These are phyloP conservation scores for Drosophila bunnanda DNA, from an alignment of 2,888 invertebrate genomes.

Conservation along the genomic window DNA sequence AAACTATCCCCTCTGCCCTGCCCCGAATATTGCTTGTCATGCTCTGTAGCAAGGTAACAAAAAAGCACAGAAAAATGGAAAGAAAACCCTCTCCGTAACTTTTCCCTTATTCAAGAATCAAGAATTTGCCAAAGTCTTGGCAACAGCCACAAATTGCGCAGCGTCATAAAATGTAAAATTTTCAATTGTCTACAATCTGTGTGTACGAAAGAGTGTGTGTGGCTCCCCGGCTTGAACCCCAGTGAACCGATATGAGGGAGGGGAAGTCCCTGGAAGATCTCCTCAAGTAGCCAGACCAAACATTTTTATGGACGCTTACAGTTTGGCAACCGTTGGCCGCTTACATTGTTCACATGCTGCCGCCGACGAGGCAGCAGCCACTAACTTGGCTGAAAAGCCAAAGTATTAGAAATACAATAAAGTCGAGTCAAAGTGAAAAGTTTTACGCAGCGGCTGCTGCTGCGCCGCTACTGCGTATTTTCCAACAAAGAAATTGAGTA, in stretches of 20 bases:
- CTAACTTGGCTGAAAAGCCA: conserved; percentile 76
- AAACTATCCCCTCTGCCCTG: conserved; percentile 29
- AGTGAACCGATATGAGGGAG: conserved; percentile 27
- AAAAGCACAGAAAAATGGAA: conserved; percentile 1
- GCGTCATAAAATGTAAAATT: conserved; percentile 81
- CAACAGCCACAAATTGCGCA: conserved; percentile 70
- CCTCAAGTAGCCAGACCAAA: conserved; percentile 68
- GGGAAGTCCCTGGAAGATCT: conserved; percentile 2
- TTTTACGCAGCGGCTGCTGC: conserved; percentile 77
- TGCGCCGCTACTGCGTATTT: conserved; percentile 55
- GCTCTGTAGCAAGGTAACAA: conserved; percentile 20
- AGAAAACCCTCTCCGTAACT: conserved; percentile 19
- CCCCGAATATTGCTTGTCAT: conserved; percentile 39
- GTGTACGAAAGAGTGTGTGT: conserved; percentile 37
- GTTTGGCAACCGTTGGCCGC: conserved; percentile 74
- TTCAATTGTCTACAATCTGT: conserved; percentile 79
- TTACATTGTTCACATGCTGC: conserved; percentile 80
- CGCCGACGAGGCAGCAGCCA: conserved; percentile 40
- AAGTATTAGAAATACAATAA: conserved; percentile 82
- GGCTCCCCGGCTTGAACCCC: conserved; percentile 49
- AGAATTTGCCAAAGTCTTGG: conserved; percentile 62
- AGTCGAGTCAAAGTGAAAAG: conserved; percentile 82
- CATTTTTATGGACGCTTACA: conserved; percentile 80
- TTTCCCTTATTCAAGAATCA: conserved; percentile 25
- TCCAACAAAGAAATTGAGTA: conserved; percentile 68